Conservation (phyloP, 2,113 vertebrate species). For the Zonotrichia leucophrys region DNA sequence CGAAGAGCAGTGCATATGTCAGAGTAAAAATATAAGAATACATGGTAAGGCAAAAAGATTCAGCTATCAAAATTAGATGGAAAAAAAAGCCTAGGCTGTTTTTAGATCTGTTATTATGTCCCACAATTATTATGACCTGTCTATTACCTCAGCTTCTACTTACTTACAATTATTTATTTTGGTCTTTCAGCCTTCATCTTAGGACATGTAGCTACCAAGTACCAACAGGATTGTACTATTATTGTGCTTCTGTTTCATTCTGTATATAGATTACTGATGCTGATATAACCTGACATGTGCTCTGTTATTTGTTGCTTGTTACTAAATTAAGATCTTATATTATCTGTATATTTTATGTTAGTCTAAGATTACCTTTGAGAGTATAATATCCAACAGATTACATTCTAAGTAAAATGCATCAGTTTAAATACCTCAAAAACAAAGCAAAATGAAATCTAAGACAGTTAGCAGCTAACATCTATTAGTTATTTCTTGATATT, state of each 20-base stretch:
- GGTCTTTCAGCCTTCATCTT: fast-evolving
- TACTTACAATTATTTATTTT: background rate
- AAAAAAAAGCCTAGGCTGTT: background rate
- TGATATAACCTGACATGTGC: background rate
- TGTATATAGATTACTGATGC: background rate
- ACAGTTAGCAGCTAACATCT: background rate
- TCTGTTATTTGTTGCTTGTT: background rate
- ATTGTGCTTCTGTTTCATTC: background rate
- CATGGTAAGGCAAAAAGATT: background rate
- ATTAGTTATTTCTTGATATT: background rate
- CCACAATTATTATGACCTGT: background rate
- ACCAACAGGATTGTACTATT: background rate
- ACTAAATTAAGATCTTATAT: background rate
- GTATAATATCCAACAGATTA: background rate
- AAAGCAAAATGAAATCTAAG: background rate
- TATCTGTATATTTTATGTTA: background rate
- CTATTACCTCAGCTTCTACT: background rate
- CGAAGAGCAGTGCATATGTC: background rate
- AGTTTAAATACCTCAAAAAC: background rate
- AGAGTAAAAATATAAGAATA: background rate
- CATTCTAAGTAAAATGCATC: background rate
- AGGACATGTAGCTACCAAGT: background rate
- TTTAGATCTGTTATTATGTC: background rate
- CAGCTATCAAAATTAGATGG: background rate
- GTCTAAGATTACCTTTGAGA: background rate